Evolutionary conservation across 2,113 vertebrate species (phyloP), one percentile per base, ranked within the genome.

Genomic region (Sturnira hondurensis): DNA sequence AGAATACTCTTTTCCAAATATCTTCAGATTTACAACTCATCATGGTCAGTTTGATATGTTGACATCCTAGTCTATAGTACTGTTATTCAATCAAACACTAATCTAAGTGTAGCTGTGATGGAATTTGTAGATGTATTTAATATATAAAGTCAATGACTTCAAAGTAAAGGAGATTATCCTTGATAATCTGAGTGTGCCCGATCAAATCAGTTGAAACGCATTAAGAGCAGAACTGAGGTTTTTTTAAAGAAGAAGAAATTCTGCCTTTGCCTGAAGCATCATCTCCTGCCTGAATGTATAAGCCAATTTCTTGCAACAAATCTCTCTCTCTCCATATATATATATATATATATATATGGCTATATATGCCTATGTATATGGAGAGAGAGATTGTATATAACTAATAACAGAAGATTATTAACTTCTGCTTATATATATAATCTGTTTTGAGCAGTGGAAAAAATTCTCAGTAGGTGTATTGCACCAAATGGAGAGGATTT

Each of bases 81-180:
- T 14, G 56, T 71, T 92, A 63, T 70, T 86, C 54, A 71, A 70
- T 92, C 54, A 93, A 89, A 89, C 43, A 50, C 26, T 65, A 89
- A 90, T 78, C 36, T 95, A 80, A 71, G 38, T 95, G 58, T 77
- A 91, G 47, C 56, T 91, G 20, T 91, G 82, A 85, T 94, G 65
- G 9, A 47, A 52, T 82, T 90, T 91, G n/a, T 73, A 77, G 74
- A 91, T 71, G 20, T 24, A 63, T 93, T 91, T 88, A 85, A 73
- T 22, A 50, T 67, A 58, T 92, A 52, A 80, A 81, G 17, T 61
- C 61, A 63, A 31, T 54, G 65, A 68, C 31, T 86, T 67, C 90
- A 81, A 81, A 83, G 82, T n/a, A 81, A 87, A 94, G 61, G 47
- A 86, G 84, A 86, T 92, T 80, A 89, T 81, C 68, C 19, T 50